Percentiles rank a stretch among this genome's conserved stretches.
These are phyloP conservation scores for Eustalomyia histrio DNA, from an alignment of 2,888 invertebrate species.

Conservation along the genomic window DNA sequence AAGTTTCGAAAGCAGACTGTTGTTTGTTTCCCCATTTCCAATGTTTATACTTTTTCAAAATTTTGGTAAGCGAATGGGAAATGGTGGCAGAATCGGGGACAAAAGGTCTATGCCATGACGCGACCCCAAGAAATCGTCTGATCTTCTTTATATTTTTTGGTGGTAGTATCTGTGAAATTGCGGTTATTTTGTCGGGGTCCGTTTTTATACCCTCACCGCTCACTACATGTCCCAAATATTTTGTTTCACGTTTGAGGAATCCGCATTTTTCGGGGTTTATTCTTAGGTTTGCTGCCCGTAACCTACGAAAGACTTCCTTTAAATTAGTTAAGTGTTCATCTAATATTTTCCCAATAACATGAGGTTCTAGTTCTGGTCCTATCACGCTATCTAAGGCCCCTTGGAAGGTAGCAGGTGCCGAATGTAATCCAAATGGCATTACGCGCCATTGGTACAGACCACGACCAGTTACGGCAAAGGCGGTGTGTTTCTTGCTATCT, in stretches of 20 bases:
- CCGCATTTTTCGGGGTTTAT: too few species aligned
- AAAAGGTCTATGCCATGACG: too few species aligned
- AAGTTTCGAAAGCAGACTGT: slow-evolving; percentile 19
- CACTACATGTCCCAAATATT: slow-evolving; percentile 50
- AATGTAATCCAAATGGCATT: slow-evolving; percentile 7
- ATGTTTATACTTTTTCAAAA: slow-evolving; percentile 32
- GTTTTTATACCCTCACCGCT: slow-evolving; percentile 40
- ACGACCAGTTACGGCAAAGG: neutral
- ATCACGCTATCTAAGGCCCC: too few species aligned
- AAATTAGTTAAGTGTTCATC: neutral
- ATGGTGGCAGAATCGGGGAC: too few species aligned
- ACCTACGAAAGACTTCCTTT: slow-evolving; percentile 9
- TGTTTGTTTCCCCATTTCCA: slow-evolving; percentile 16
- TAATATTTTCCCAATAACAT: too few species aligned
- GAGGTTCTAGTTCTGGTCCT: slow-evolving; percentile 1
- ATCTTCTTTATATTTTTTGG: too few species aligned
- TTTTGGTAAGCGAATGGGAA: neutral
- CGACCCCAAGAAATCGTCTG: too few species aligned
- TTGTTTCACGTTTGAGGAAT: too few species aligned
- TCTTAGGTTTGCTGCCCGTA: too few species aligned
- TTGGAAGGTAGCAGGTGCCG: neutral
- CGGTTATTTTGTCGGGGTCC: slow-evolving; percentile 42
- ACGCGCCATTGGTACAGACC: slow-evolving; percentile 15
- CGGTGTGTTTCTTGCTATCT: neutral
- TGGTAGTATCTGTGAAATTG: neutral